Evolutionary conservation across 2,113 vertebrate genomes (phyloP), one percentile per base, ranked within the genome.

Genomic region (Riparia riparia): DNA sequence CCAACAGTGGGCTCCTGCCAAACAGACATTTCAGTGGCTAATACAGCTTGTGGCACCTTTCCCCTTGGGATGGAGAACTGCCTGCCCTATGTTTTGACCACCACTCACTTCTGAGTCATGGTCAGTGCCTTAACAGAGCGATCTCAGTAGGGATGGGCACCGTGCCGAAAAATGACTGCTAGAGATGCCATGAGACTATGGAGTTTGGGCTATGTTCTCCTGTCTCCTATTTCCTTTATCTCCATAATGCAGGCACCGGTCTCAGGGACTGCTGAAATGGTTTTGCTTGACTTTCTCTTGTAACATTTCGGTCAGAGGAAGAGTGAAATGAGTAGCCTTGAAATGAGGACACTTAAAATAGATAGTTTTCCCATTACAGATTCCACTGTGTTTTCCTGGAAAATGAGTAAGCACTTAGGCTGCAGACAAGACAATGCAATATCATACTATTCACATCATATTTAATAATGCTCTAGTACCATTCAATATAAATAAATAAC

Each of bases 401-500:
- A 71, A 65, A 91, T 32, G 28, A 78, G 32, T 44, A 89, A 76
- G 45, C 50, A 29, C 17, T 77, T 89, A 49, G 0, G 8, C 54
- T 70, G 68, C 39, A 63, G 69, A 91, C 72, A 92, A 87, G 72
- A 95, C 73, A 86, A 82, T 11, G 50, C 89, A 88, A 57, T 42
- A 80, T 79, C 4, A 10, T 92, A 92, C 80, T 68, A 89, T 96
- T 97, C 95, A 96, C 96, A 94, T 91, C 10, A 87, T 93, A 89
- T 97, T 97, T 97, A 97, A 96, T 97, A 96, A 94, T 26, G 61
- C 71, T 88, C 45, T 91, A 93, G 86, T 94, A 95, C 81, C 90
- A 90, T 89, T 95, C 93, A 95, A 84, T 95, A 97, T 93, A 97
- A 97, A 97, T 96, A 96, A 96, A 92, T 94, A 94, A 76, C 88